phyloP scores from a whole-genome alignment of 2,797 vertebrate genomes.

The Xyrichtys novacula region DNA sequence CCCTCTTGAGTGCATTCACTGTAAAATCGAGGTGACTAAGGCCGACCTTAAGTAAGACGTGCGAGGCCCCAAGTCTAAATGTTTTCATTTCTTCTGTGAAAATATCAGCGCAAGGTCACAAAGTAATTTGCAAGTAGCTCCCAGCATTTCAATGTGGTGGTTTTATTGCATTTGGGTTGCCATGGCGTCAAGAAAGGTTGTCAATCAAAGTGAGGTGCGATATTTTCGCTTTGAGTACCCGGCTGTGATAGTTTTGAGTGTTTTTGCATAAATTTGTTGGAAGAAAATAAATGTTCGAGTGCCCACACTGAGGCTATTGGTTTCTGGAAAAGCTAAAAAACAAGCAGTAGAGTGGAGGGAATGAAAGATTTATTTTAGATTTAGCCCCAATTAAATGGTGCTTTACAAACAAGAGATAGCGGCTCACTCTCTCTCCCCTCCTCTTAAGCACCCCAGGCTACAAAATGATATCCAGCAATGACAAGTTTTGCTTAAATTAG shows the following conservation, averaged over 20 bases:
- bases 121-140: slow-evolving; percentile 24
- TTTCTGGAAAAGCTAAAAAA: neutral
- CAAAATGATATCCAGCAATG: neutral
- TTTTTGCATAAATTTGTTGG: neutral
- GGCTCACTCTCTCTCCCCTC: neutral
- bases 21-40: slow-evolving; percentile 2
- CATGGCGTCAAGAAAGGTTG: slow-evolving; percentile 1
- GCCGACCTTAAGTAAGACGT: neutral
- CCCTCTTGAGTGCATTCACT: slow-evolving; percentile 2
- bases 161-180: neutral
- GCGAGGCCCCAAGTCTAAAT: neutral
- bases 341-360: neutral
- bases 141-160: slow-evolving; percentile 1
- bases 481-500: slow-evolving; percentile 12
- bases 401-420: slow-evolving; percentile 10
- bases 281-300: neutral
- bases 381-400: slow-evolving; percentile 6
- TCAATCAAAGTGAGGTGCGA: slow-evolving; percentile 1
- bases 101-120: slow-evolving; percentile 14
- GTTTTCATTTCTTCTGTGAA: slow-evolving; percentile 23
- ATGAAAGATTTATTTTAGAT: neutral
- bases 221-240: neutral
- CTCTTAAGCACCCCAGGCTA: neutral
- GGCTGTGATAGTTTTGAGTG: neutral
- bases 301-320: neutral